Percentiles rank a stretch among this genome's conserved stretches.
phyloP scores from a whole-genome alignment of 2,797 vertebrate species.

The Cygnus olor region DNA sequence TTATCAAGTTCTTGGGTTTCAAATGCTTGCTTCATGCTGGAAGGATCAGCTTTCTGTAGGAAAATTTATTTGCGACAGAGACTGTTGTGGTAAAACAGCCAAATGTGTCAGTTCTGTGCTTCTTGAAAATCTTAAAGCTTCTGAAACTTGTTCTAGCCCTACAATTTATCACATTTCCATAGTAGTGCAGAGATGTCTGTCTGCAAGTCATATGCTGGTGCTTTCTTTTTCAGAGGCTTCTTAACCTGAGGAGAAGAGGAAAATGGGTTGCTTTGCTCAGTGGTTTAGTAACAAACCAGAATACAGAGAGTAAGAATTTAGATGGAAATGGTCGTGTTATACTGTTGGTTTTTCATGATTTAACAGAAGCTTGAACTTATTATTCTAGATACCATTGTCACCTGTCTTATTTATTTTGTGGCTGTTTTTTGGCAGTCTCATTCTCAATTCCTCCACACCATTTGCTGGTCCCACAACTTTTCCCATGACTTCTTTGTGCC shows the following conservation, averaged over 20 bases:
- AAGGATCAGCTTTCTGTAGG: background rate
- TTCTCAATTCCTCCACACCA: background rate
- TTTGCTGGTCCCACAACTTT: background rate
- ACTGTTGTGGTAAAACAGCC: background rate
- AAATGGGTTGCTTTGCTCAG: background rate
- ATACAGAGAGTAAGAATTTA: background rate
- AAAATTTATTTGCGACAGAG: background rate
- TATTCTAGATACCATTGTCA: background rate
- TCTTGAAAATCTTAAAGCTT: background rate
- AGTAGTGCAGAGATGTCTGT: background rate
- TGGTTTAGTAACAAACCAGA: background rate
- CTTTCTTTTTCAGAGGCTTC: background rate
- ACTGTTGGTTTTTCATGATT: background rate
- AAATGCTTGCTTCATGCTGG: background rate
- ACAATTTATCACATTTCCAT: background rate
- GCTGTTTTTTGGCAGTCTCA: background rate
- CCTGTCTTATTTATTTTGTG: background rate
- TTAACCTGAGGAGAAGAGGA: background rate
- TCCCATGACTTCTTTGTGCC: background rate
- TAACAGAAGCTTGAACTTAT: background rate
- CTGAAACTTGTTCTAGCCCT: background rate
- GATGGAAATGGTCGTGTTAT: background rate
- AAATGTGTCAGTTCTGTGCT: background rate
- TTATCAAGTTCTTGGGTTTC: background rate
- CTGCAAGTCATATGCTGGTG: background rate